phyloP scores from a whole-genome alignment of 2,113 vertebrate genomes.

The Zosterops borbonicus region DNA sequence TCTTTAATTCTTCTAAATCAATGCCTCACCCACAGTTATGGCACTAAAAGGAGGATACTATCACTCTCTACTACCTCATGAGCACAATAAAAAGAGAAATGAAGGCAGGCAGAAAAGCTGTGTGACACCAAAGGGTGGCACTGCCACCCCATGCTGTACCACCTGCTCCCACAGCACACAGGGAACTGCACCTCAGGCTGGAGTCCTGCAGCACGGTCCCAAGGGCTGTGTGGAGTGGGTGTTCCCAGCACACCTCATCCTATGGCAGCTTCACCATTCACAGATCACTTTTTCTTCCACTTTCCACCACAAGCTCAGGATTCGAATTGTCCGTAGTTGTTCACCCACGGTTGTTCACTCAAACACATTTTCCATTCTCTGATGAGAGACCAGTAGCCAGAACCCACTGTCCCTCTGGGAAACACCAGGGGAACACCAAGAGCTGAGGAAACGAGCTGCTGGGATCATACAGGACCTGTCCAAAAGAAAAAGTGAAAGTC shows the following conservation, averaged over 20 bases:
- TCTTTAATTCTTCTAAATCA: no score
- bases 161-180: rapidly evolving
- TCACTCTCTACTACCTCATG: not conserved
- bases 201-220: rapidly evolving
- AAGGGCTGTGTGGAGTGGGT: not conserved
- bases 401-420: not conserved
- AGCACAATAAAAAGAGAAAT: not conserved
- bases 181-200: not conserved
- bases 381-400: not conserved
- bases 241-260: not conserved
- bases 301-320: not conserved
- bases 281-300: not conserved
- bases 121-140: not conserved
- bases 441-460: not conserved
- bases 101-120: not conserved
- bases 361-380: not conserved
- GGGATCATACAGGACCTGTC: not conserved
- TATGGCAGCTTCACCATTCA: not conserved
- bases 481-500: not conserved
- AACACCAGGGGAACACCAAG: not conserved
- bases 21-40: not conserved
- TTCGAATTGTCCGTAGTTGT: not conserved
- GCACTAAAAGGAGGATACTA: not conserved
- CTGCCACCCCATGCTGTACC: not conserved
- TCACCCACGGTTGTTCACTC: not conserved